A percentile compares a stretch with the other conserved stretches of the same genome.
These are phyloP conservation scores for Ennomos erosarius DNA, from an alignment of 2,888 invertebrate genomes.

Conservation along the genomic window DNA sequence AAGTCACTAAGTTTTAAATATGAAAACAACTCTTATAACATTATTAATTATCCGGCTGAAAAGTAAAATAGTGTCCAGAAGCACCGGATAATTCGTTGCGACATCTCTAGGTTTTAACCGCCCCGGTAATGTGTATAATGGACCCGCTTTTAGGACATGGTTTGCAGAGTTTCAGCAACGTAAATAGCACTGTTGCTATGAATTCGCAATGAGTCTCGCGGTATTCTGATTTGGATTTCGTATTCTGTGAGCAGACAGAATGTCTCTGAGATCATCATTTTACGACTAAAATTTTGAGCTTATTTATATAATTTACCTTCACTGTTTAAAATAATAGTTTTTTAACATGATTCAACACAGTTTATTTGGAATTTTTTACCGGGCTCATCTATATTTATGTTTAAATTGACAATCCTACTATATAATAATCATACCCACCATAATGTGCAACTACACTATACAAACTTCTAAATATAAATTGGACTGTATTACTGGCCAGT, in stretches of 20 bases:
- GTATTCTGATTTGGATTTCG: constrained; percentile 21
- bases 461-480: no score
- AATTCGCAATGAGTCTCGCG: constrained; percentile 23
- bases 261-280: constrained; percentile 3
- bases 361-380: no score
- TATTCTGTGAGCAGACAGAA: constrained; percentile 1
- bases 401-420: no score
- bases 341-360: no score
- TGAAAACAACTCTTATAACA: no score
- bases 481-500: no score
- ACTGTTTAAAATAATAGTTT: background rate
- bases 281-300: constrained; percentile 1
- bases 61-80: background rate
- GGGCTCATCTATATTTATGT: no score
- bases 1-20: no score
- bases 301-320: no score
- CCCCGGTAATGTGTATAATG: constrained; percentile 35
- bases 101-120: constrained; percentile 12
- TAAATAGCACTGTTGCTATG: constrained; percentile 31
- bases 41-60: background rate
- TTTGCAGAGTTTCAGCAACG: constrained; percentile 27
- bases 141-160: constrained; percentile 28
- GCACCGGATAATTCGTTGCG: background rate
- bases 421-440: no score
- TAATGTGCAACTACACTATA: no score